A percentile compares a stretch with the other conserved stretches of the same genome.
phyloP scores from a whole-genome alignment of 2,797 vertebrate genomes.

The Sebastes minor region DNA sequence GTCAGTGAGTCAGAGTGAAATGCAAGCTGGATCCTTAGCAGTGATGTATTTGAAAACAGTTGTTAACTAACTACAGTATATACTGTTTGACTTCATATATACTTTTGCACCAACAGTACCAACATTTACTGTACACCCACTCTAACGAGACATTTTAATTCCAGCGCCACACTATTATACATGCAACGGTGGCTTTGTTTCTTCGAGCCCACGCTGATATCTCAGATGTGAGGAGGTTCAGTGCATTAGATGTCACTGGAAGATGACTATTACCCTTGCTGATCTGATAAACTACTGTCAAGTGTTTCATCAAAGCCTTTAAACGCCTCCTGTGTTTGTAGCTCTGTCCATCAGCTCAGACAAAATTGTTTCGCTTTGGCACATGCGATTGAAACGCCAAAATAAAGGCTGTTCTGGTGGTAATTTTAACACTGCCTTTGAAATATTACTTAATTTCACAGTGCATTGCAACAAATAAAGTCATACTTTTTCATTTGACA shows the following conservation, averaged over 20 bases:
- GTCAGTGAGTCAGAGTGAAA: constrained; percentile 24
- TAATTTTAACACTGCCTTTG: neutral
- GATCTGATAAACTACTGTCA: constrained; percentile 14
- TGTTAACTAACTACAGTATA: neutral
- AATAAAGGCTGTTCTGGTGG: neutral
- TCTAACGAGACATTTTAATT: neutral
- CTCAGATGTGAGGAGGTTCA: constrained; percentile 20
- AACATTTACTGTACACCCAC: neutral
- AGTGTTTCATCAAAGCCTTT: neutral
- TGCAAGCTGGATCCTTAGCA: neutral
- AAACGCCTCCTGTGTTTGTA: neutral
- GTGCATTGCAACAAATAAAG: constrained; percentile 21
- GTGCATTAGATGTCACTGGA: constrained; percentile 48
- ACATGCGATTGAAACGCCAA: neutral
- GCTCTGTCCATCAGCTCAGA: neutral
- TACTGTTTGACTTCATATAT: neutral
- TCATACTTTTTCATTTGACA: constrained; percentile 19
- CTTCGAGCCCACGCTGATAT: constrained; percentile 20
- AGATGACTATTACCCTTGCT: constrained; percentile 50
- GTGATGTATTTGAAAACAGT: constrained; percentile 1
- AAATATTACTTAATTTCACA: neutral
- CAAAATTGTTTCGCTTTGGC: neutral
- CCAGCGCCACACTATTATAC: neutral
- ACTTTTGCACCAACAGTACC: neutral
- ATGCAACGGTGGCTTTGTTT: constrained; percentile 38